These are phyloP conservation scores for Acanthopagrus latus DNA, from an alignment of 2,797 vertebrate species.

Conservation along the genomic window DNA sequence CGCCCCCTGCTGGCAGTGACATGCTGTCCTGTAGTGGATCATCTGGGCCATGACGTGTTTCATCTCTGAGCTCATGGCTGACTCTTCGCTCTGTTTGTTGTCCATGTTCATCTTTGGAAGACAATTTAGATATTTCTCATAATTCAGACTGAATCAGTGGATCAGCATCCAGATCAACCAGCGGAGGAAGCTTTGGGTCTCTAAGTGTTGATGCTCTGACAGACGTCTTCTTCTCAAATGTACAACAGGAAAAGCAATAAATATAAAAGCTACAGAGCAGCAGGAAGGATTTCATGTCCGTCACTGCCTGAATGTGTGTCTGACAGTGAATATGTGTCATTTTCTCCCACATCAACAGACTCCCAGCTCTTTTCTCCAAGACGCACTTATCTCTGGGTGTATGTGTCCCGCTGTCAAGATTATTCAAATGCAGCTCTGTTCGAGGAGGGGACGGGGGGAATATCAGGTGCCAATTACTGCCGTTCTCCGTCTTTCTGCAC, in stretches of 20 bases:
- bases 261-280: background rate
- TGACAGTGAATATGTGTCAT: constrained; percentile 26
- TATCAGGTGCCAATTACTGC: constrained; percentile 74
- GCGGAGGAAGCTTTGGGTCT: background rate
- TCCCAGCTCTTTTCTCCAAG: constrained; percentile 39
- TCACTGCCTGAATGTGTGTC: constrained; percentile 7
- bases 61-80: too few species aligned
- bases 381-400: constrained; percentile 45
- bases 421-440: constrained; percentile 57
- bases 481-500: constrained; percentile 50
- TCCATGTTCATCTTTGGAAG: too few species aligned
- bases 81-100: too few species aligned
- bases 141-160: background rate
- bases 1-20: too few species aligned
- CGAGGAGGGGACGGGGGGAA: constrained; percentile 44
- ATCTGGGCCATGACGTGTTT: too few species aligned
- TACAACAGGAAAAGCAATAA: background rate
- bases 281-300: constrained; percentile 17
- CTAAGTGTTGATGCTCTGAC: too few species aligned
- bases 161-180: background rate
- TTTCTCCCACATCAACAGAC: constrained; percentile 39
- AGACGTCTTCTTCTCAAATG: background rate
- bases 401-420: constrained; percentile 52
- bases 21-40: too few species aligned
- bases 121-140: too few species aligned